Evolutionary conservation across 1,140 invertebrate species (phyloP).

Genomic region (Portunus trituberculatus): DNA sequence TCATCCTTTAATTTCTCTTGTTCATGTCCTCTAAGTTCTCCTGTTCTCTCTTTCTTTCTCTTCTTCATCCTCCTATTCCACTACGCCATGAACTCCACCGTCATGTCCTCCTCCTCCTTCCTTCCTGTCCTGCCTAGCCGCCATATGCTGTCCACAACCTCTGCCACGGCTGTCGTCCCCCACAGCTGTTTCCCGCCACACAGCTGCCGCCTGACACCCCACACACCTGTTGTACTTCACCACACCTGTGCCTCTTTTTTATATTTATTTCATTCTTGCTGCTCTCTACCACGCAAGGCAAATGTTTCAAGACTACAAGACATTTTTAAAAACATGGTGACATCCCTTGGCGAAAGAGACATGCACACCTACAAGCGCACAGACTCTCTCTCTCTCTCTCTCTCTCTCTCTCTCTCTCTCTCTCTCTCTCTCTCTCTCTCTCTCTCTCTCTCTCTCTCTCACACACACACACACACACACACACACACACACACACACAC

Average conservation of each 20-base stretch:
- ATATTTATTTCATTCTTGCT: not conserved
- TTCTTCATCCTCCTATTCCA: too few species aligned
- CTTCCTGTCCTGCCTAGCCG: not conserved
- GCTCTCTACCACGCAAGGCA: not conserved
- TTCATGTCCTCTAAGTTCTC: too few species aligned
- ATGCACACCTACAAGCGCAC: not conserved
- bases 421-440: too few species aligned
- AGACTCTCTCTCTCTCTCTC: too few species aligned
- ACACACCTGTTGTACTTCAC: not conserved
- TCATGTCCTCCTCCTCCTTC: not conserved
- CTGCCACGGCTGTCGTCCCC: not conserved
- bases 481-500: not conserved
- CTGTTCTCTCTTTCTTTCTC: too few species aligned
- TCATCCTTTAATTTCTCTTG: too few species aligned
- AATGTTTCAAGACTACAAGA: not conserved
- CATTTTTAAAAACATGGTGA: not conserved
- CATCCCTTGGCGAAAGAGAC: not conserved
- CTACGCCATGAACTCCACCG: too few species aligned
- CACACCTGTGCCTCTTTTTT: not conserved
- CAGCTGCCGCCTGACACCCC: not conserved
- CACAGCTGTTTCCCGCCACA: not conserved
- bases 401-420: too few species aligned
- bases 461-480: slow-evolving; percentile 17
- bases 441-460: not conserved
- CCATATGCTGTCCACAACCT: slow-evolving; percentile 1